A percentile compares a stretch with the other conserved stretches of the same genome.
These are phyloP conservation scores for Colistium nudipinnis DNA, from an alignment of 2,113 vertebrate genomes.

Conservation along the genomic window DNA sequence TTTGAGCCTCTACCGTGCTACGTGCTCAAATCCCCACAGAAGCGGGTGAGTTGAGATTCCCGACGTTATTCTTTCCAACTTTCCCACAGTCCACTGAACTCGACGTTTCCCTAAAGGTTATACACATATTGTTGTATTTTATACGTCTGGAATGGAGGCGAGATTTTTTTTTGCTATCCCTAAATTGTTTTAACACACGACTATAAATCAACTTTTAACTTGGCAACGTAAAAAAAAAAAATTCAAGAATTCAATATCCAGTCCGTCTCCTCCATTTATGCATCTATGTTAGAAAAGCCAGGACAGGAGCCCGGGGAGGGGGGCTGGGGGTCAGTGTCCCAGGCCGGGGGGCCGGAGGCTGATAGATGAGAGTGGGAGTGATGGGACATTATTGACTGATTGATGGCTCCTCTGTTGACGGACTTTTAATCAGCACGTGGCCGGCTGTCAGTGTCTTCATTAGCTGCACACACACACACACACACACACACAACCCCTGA, in stretches of 20 bases:
- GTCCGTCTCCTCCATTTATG: background rate
- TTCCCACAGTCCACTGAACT: conserved; percentile 32
- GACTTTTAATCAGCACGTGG: conserved; percentile 64
- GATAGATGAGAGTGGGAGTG: conserved; percentile 59
- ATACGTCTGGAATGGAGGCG: conserved; percentile 43
- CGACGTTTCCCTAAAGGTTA: background rate
- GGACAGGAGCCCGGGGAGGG: conserved; percentile 65
- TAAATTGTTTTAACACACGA: conserved; percentile 41
- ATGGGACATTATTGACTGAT: conserved; percentile 49
- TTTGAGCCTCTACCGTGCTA: conserved; percentile 22
- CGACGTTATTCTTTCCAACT: conserved; percentile 12
- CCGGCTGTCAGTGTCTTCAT: conserved; percentile 54
- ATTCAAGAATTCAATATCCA: conserved; percentile 28
- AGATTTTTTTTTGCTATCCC: conserved; percentile 25
- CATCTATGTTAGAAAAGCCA: conserved; percentile 33
- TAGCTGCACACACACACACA: conserved; percentile 58
- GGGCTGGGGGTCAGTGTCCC: conserved; percentile 31
- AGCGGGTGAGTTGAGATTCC: conserved; percentile 41
- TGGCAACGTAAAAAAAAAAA: conserved; percentile 1
- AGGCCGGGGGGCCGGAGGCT: conserved; percentile 44
- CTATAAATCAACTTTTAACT: conserved; percentile 18
- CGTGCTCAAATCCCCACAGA: conserved; percentile 38
- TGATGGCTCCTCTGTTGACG: conserved; percentile 53
- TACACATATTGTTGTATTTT: conserved; percentile 52
- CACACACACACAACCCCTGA: too few species aligned